Evolutionary conservation across 1,140 invertebrate genomes (phyloP).

Genomic region (Latrodectus geometricus): DNA sequence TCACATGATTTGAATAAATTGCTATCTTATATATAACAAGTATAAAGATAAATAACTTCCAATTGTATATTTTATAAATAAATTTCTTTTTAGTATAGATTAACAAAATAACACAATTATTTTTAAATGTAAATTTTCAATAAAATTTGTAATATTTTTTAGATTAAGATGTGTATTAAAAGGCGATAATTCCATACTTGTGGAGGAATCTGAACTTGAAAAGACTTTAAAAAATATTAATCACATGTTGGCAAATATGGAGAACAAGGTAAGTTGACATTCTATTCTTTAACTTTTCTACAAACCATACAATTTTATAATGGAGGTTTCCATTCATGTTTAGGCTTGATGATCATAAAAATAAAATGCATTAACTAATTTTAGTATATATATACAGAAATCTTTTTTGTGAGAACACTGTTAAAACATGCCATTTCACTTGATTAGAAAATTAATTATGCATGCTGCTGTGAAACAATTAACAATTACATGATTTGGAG

Average conservation of each 20-base stretch:
- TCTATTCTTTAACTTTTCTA: too few species aligned
- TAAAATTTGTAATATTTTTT: neutral
- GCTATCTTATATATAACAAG: too few species aligned
- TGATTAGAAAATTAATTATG: too few species aligned
- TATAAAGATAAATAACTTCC: neutral
- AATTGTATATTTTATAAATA: neutral
- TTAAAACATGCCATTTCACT: too few species aligned
- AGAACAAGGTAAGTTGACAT: slow-evolving; percentile 18
- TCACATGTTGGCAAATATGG: neutral
- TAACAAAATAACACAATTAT: neutral
- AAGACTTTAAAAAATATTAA: slow-evolving; percentile 36
- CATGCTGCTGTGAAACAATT: too few species aligned
- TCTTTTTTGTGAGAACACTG: too few species aligned
- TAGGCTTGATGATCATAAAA: neutral
- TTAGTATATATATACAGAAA: too few species aligned
- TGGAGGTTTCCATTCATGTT: neutral
- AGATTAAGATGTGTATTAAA: slow-evolving; percentile 45
- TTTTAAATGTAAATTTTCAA: too few species aligned
- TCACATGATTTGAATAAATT: too few species aligned
- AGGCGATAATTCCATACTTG: neutral
- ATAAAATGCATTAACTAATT: too few species aligned
- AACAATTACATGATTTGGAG: too few species aligned
- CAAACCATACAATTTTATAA: neutral
- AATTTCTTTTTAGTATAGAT: neutral
- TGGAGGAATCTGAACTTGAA: slow-evolving; percentile 24